Base-by-base conservation (phyloP, 2,888 invertebrate species). In the Aphrophora alni region DNA sequence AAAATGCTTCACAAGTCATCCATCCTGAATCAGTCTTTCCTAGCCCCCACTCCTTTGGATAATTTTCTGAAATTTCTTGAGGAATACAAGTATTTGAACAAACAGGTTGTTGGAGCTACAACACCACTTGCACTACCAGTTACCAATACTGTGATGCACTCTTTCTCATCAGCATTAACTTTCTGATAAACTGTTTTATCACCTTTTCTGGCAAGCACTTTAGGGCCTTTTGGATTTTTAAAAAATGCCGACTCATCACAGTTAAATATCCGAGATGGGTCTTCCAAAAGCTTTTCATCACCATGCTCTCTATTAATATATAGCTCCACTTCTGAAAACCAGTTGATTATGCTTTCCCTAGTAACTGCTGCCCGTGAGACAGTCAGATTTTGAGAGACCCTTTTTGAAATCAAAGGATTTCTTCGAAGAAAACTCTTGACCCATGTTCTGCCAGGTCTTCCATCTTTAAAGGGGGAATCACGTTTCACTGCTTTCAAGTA, bases 1-100 rank as follows among this genome's bases (percentile, higher is more conserved):
- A 88, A 84, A 89, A 88, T 7, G 85, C 86, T 83, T 87, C 87
- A 0, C 86, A 83, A n/a, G 86, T 88, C 88, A 87, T 89, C 89
- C 89, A 89, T 17, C 88, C 88, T 75, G 84, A 87, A 17, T 89
- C 88, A 3, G 88, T 87, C 81, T 85, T 87, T 81, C 88, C 88
- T 38, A 88, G 78, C 71, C 86, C 86, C 88, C 88, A 89, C 17
- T 83, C 85, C 82, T 24, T 17, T 26, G 85, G 85, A 24, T 82
- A 77, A 69, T 69, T 84, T 25, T 69, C 28, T n/a, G 83, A 73
- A 80, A 85, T 80, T 26, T 81, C 82, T 25, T 70, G 51, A n/a
- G 83, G 84, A 25, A 85, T 80, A 33, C 84, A 28, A 59, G 74
- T 84, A 86, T 70, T 81, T 82, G 72, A 75, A 84, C 8, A 84